Base-by-base conservation (phyloP, 2,797 vertebrate species). In the Tenualosa ilisha region DNA sequence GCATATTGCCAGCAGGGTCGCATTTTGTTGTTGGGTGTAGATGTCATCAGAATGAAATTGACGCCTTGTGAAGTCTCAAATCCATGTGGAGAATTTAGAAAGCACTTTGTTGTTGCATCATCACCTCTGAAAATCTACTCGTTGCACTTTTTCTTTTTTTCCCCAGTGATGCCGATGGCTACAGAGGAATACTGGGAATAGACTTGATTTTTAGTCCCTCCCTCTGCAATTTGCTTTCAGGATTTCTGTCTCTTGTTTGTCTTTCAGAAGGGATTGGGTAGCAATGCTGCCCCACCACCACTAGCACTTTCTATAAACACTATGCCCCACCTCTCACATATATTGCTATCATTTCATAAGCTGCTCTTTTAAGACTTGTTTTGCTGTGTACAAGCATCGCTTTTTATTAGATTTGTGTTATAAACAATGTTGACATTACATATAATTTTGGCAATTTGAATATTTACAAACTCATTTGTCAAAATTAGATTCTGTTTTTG, bases 91-190 rank as follows among this genome's bases (percentile, higher is more conserved):
- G 72, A 79, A 43, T 46, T 79, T 79, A 79, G 40, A 79, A 46
- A 79, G 72, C 72, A 79, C 72, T 79, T 79, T 79, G 72, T 79
- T 79, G 72, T 79, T 79, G 72, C 72, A 46, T 79, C 72, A 46
- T 46, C 72, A n/a, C 40, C 40, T 24, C 17, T 40, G 40, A 5
- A 79, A 79, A 79, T 79, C 72, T 79, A 46, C 37, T 43, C 40
- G 61, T 31, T 72, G 65, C 65, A 72, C 12, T 37, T 17, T 26
- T 31, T 3, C 63, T 46, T 46, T 51, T 51, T 12, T 51, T 7
- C 2, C 50, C 9, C 50, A 51, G 50, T 12, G 31, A 31, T 37
- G 31, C 72, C 20, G 72, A 43, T 46, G 37, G 72, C 40, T 46
- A 22, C 40, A 79, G 20, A 79, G 72, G 37, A 79, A 43, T 6